These are phyloP conservation scores for Pachycephus smyrnensis DNA, from an alignment of 2,888 invertebrate genomes.

Conservation along the genomic window DNA sequence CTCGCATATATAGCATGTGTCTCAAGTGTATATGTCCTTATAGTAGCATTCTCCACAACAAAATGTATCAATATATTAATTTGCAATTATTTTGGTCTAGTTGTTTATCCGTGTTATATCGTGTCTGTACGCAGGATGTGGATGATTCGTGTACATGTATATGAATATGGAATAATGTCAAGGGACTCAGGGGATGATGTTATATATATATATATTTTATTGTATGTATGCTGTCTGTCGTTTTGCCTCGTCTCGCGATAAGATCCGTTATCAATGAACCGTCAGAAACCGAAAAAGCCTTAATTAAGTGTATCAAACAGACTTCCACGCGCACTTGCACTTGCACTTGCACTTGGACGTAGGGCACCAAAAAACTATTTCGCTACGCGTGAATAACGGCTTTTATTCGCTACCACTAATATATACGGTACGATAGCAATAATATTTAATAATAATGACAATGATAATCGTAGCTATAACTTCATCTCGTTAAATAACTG, in stretches of 20 bases:
- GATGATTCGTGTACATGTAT: slow-evolving; percentile 30
- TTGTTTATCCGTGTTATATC: slow-evolving; percentile 33
- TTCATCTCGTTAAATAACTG: slow-evolving; percentile 13
- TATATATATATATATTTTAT: slow-evolving; percentile 17
- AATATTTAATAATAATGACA: slow-evolving; percentile 9
- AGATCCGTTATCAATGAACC: slow-evolving; percentile 9
- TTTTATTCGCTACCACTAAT: not conserved
- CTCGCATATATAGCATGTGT: slow-evolving; percentile 7
- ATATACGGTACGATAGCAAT: slow-evolving; percentile 7
- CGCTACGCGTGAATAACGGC: not conserved
- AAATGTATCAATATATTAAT: slow-evolving; percentile 53
- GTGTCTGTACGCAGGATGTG: not conserved
- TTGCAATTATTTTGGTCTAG: slow-evolving; percentile 51
- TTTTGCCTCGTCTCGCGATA: slow-evolving; percentile 5
- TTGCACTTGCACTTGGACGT: slow-evolving; percentile 39
- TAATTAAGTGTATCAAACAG: slow-evolving; percentile 29
- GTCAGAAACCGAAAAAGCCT: slow-evolving; percentile 32
- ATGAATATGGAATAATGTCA: slow-evolving; percentile 23
- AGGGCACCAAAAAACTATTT: slow-evolving; percentile 25
- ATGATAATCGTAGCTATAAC: slow-evolving; percentile 26
- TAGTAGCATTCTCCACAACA: slow-evolving; percentile 23
- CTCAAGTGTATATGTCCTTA: slow-evolving; percentile 11
- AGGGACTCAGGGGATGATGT: not conserved
- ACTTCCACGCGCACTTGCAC: slow-evolving; percentile 16
- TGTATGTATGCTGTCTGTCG: not conserved